Base-by-base conservation (phyloP, 2,797 vertebrate genomes). In the Etheostoma perlongum region DNA sequence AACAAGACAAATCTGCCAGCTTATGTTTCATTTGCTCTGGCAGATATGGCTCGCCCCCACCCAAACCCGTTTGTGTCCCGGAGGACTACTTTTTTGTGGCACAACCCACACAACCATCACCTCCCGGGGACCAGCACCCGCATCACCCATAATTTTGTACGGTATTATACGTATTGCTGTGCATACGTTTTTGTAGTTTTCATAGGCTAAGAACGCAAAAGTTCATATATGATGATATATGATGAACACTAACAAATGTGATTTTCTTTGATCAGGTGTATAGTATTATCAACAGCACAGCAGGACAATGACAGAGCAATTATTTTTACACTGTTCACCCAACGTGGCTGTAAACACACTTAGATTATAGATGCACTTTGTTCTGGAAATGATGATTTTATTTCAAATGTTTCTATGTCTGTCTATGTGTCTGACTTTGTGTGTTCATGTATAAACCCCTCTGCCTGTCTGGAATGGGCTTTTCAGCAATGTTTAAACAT, bases 401-500 rank as follows among this genome's bases (percentile, higher is more conserved):
- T 51, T 62, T 68, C n/a, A n/a, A 40, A 48, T 33, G 66, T 65
- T 76, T 62, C 15, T 7, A 21, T 49, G 46, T 25, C 27, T 18
- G 52, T 25, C 27, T 18, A 48, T 65, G 64, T 61, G 30, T 54
- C n/a, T 15, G 54, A 72, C 49, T 72, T 61, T 59, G 53, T 65
- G 69, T 77, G 67, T 49, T 84, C 53, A 40, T 49, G 76, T 63
- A 55, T 76, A 48, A 86, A 76, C 25, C 54, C 44, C 27, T 27
- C 52, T 64, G 61, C 64, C 54, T 71, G 53, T 53, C 27, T 72
- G 66, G 71, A 76, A 77, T 48, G 46, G 58, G 49, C 67, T 85
- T 78, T 71, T 68, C 52, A 71, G 74, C 52, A 57, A 61, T 79
- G 76, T 85, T 83, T 65, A 70, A 72, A 30, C 65, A 19, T 14